Evolutionary conservation across 2,797 vertebrate species (phyloP).

Genomic region (Holocentrus rufus): DNA sequence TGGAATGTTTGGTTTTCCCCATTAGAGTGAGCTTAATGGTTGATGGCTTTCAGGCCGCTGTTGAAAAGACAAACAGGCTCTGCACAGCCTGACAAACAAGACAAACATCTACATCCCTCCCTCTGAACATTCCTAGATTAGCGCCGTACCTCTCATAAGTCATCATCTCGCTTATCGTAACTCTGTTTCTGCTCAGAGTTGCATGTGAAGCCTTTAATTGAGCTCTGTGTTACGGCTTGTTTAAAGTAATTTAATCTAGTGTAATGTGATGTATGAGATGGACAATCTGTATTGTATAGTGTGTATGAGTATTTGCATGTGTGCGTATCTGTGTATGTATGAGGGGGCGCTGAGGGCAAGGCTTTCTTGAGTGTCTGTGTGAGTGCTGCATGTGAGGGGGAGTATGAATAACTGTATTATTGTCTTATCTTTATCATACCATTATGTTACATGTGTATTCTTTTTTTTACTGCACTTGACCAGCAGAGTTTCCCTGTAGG

Average conservation of each 20-base stretch:
- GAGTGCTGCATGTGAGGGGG: too few relatives aligned
- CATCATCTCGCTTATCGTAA: background rate
- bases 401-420: too few relatives aligned
- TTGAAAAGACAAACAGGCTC: slow-evolving; percentile 25
- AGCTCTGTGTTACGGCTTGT: background rate
- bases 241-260: background rate
- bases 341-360: too few relatives aligned
- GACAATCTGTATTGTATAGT: too few relatives aligned
- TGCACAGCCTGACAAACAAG: slow-evolving; percentile 15
- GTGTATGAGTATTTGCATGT: too few relatives aligned
- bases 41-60: slow-evolving; percentile 15
- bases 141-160: background rate
- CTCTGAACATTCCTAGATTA: slow-evolving; percentile 3
- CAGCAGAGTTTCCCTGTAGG: too few relatives aligned
- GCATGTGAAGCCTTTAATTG: background rate
- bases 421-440: too few relatives aligned
- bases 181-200: background rate
- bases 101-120: background rate
- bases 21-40: slow-evolving; percentile 27
- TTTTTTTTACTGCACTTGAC: too few relatives aligned
- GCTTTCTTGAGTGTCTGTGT: too few relatives aligned
- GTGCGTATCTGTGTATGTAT: too few relatives aligned
- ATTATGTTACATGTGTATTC: too few relatives aligned
- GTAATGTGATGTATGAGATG: background rate
- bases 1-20: slow-evolving; percentile 41